Evolutionary conservation across 1,140 invertebrate species (phyloP).

Genomic region (Magallana gigas): DNA sequence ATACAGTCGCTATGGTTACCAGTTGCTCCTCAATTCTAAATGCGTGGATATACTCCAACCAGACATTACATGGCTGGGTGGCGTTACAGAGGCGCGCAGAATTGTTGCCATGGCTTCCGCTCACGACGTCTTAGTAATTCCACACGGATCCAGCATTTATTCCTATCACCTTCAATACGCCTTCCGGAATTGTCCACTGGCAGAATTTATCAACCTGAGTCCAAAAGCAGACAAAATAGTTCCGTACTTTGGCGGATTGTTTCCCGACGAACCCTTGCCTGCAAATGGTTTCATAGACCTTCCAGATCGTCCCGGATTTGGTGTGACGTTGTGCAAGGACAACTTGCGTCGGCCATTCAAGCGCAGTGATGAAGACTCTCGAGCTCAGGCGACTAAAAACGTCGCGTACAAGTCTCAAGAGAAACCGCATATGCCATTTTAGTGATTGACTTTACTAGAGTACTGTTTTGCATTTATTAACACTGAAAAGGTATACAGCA

Average conservation of each 20-base stretch:
- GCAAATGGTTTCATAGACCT: conserved; percentile 73
- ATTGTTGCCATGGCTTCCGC: conserved; percentile 75
- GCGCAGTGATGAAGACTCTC: conserved; percentile 66
- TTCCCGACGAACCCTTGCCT: conserved; percentile 74
- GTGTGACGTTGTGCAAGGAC: conserved; percentile 71
- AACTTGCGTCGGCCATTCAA: conserved; percentile 69
- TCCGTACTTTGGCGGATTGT: conserved; percentile 75
- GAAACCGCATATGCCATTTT: conserved; percentile 71
- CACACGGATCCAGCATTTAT: conserved; percentile 75
- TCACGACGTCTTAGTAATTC: conserved; percentile 71
- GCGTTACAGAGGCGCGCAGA: conserved; percentile 73
- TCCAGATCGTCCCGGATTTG: conserved; percentile 74
- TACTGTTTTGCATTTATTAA: too few relatives aligned
- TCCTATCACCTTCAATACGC: conserved; percentile 77
- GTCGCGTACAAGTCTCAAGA: conserved; percentile 60
- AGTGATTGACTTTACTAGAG: not conserved
- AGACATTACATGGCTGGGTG: conserved; percentile 75
- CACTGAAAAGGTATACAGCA: too few relatives aligned
- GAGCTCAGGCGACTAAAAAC: conserved; percentile 67
- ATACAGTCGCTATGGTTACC: conserved; percentile 74
- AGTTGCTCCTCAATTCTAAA: conserved; percentile 67
- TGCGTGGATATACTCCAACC: conserved; percentile 77
- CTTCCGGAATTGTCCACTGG: conserved; percentile 74
- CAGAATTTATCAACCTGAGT: conserved; percentile 75
- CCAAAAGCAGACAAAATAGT: conserved; percentile 70